Conservation (phyloP, 2,113 vertebrate genomes). For the Anoura caudifer region DNA sequence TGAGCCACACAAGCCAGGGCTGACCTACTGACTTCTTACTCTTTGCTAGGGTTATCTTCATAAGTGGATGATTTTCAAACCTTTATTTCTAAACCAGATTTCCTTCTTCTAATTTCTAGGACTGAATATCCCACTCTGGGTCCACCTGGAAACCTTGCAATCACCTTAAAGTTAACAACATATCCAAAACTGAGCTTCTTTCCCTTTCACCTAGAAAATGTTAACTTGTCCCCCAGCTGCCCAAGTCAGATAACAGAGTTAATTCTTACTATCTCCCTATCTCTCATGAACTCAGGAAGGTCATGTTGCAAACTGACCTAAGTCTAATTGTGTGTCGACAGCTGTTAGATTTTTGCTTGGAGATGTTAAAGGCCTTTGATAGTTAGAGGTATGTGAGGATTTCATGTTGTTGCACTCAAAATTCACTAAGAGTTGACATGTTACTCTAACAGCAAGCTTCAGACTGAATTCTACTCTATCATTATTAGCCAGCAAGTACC, state of each 20-base stretch:
- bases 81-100: neutral
- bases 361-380: neutral
- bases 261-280: neutral
- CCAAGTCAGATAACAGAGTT: neutral
- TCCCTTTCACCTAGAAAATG: neutral
- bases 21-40: neutral
- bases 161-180: neutral
- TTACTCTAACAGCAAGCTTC: neutral
- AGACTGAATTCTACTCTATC: neutral
- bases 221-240: neutral
- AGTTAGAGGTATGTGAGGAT: neutral
- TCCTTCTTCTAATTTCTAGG: neutral
- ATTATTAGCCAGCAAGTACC: neutral
- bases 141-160: neutral
- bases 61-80: neutral
- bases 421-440: neutral
- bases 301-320: neutral
- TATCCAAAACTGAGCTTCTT: neutral
- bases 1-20: too few relatives aligned
- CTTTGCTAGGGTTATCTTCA: neutral
- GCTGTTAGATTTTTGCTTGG: neutral
- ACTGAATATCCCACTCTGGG: neutral
- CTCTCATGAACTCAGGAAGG: neutral
- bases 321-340: neutral
- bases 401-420: neutral